Percentiles rank a stretch among this genome's conserved stretches.
Evolutionary conservation across 2,797 vertebrate species (phyloP).

Genomic region (Taenioides sp.): DNA sequence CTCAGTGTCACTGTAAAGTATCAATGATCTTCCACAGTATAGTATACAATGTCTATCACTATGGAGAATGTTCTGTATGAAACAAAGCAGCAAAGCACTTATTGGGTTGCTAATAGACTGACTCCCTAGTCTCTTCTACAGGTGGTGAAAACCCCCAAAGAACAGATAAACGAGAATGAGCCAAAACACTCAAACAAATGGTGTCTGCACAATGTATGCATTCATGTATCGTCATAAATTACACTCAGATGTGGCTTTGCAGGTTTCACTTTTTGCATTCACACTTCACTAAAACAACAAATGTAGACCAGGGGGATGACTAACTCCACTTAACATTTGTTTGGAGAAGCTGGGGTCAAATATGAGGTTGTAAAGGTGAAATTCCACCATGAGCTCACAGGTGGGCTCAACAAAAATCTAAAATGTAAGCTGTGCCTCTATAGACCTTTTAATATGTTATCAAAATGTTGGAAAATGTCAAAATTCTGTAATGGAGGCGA

Average conservation of each 20-base stretch:
- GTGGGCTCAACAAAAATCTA: slow-evolving; percentile 17
- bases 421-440: slow-evolving; percentile 23
- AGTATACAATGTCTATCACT: no score
- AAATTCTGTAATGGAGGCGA: no score
- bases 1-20: no score
- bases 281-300: slow-evolving; percentile 42
- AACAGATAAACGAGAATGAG: slow-evolving; percentile 1
- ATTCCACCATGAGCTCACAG: slow-evolving; percentile 48
- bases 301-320: slow-evolving; percentile 44
- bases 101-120: no score
- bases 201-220: slow-evolving; percentile 38
- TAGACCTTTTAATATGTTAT: no score
- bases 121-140: neutral
- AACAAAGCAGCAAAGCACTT: no score
- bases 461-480: no score
- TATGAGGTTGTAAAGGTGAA: slow-evolving; percentile 30
- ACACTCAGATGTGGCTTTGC: slow-evolving; percentile 7
- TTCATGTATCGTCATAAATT: slow-evolving; percentile 51
- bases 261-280: slow-evolving; percentile 26
- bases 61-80: no score
- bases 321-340: slow-evolving; percentile 54
- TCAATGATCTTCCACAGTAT: no score
- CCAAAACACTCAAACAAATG: slow-evolving; percentile 20
- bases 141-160: neutral
- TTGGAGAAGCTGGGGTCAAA: slow-evolving; percentile 63